These are phyloP conservation scores for Drosophila limbata DNA, from an alignment of 2,888 invertebrate species.

Conservation along the genomic window DNA sequence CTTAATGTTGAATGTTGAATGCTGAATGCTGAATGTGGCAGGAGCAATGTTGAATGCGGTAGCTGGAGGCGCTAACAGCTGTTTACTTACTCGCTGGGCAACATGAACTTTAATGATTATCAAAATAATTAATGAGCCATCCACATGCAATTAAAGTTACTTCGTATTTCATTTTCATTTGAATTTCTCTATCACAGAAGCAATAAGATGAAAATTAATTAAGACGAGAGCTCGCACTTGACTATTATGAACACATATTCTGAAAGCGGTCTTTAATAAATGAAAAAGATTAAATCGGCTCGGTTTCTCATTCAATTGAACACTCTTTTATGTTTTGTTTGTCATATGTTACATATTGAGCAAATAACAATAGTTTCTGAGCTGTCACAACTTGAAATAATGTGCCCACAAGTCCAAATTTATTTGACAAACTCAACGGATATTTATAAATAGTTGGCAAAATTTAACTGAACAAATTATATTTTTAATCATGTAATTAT, in stretches of 20 bases:
- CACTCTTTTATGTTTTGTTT: too few species aligned
- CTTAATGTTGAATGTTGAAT: not conserved
- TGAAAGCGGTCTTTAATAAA: too few species aligned
- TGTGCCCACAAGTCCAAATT: too few species aligned
- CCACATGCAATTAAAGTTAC: constrained; percentile 7
- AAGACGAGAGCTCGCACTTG: not conserved
- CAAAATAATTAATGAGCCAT: constrained; percentile 3
- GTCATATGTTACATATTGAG: too few species aligned
- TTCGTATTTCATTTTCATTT: not conserved
- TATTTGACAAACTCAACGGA: too few species aligned
- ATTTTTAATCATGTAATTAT: too few species aligned
- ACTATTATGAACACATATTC: not conserved
- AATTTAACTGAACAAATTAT: too few species aligned
- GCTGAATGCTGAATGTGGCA: constrained; percentile 26
- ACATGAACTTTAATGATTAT: constrained; percentile 26
- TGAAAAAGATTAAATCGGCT: too few species aligned
- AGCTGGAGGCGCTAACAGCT: constrained; percentile 23
- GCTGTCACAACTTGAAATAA: too few species aligned
- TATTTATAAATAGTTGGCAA: too few species aligned
- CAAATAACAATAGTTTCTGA: too few species aligned
- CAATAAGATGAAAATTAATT: not conserved
- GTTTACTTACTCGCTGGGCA: constrained; percentile 7
- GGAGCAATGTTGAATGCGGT: constrained; percentile 15
- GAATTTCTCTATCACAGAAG: not conserved
- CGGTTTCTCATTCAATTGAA: too few species aligned